Percentiles rank a stretch among this genome's conserved stretches.
Evolutionary conservation across 2,113 vertebrate species (phyloP).

Genomic region (Malurus alboscapulatus): DNA sequence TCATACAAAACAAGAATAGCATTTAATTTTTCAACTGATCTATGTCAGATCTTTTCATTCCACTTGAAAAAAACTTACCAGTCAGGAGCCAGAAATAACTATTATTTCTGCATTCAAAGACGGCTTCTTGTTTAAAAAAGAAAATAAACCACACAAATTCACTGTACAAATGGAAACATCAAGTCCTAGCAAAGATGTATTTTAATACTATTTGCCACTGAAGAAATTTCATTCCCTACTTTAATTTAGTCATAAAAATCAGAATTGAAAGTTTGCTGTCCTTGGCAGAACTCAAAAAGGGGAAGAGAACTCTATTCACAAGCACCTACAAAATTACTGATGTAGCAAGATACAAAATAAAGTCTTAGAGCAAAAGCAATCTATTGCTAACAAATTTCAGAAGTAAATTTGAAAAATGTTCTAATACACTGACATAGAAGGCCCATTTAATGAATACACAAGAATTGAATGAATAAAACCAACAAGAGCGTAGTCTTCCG

Average conservation of each 20-base stretch:
- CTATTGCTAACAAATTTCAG: background rate
- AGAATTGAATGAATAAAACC: background rate
- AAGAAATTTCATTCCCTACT: background rate
- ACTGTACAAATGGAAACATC: background rate
- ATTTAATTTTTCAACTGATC: background rate
- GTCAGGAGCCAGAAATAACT: background rate
- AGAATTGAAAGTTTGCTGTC: background rate
- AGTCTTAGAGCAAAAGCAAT: background rate
- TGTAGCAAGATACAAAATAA: background rate
- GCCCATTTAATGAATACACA: background rate
- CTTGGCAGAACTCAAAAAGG: background rate
- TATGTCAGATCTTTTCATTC: background rate
- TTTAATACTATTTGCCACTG: background rate
- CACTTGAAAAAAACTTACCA: background rate
- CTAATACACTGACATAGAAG: background rate
- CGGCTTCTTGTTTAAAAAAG: background rate
- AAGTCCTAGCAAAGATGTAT: background rate
- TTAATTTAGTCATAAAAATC: background rate
- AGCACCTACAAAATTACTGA: background rate
- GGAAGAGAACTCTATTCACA: background rate
- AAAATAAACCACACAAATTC: background rate
- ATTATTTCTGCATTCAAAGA: background rate
- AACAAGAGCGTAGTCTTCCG: background rate
- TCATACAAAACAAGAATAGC: background rate
- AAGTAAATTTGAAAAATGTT: background rate